These are phyloP conservation scores for Chrysolina americana DNA, from an alignment of 2,888 invertebrate species.

Conservation along the genomic window DNA sequence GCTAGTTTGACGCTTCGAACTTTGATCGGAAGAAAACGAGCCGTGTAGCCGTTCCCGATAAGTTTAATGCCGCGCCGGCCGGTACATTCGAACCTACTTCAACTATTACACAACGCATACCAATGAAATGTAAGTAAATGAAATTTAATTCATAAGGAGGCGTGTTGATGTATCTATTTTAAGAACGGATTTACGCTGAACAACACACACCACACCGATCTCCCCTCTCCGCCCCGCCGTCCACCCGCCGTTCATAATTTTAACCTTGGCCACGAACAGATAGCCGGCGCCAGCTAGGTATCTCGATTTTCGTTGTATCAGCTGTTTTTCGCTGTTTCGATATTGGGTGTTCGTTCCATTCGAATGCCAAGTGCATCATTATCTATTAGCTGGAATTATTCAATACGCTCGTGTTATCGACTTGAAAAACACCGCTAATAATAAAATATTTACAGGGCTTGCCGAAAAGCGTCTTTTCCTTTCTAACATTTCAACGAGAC, in stretches of 20 bases:
- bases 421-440: neutral
- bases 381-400: constrained; percentile 2
- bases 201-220: constrained; percentile 52
- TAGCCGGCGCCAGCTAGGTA: constrained; percentile 54
- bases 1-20: neutral
- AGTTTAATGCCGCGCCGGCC: neutral
- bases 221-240: constrained; percentile 45
- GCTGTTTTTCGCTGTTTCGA: constrained; percentile 46
- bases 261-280: constrained; percentile 62
- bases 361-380: constrained; percentile 1
- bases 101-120: constrained; percentile 19
- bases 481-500: too few species aligned
- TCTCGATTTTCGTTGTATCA: constrained; percentile 50
- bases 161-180: constrained; percentile 56
- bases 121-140: constrained; percentile 5
- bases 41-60: neutral
- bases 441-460: neutral
- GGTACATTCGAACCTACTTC: constrained; percentile 15
- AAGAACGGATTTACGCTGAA: constrained; percentile 51
- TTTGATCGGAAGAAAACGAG: constrained; percentile 9
- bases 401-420: neutral
- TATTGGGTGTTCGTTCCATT: constrained; percentile 25
- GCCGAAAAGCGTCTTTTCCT: too few species aligned
- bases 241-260: constrained; percentile 41
- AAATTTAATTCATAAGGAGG: constrained; percentile 22